Percentiles rank a stretch among this genome's conserved stretches.
phyloP scores from a whole-genome alignment of 2,113 vertebrate species.

The Fregata magnificens region DNA sequence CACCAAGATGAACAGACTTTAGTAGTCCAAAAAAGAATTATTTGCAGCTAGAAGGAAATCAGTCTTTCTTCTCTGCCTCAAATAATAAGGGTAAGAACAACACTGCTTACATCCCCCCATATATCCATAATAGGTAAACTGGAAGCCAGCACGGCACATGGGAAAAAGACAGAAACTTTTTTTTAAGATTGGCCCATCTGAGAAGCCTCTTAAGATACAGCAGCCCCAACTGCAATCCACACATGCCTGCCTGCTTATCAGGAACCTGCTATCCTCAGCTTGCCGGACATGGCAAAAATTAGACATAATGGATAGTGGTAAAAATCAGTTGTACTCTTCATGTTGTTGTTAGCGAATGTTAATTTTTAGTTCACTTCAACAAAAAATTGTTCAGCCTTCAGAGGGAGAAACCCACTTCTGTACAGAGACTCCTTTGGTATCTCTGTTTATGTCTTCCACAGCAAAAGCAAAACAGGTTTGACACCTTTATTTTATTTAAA shows the following conservation, averaged over 20 bases:
- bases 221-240: background rate
- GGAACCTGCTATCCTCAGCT: background rate
- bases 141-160: background rate
- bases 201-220: background rate
- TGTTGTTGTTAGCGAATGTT: background rate
- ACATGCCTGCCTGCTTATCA: background rate
- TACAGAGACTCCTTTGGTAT: background rate
- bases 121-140: background rate
- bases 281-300: background rate
- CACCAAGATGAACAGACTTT: background rate
- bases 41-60: background rate
- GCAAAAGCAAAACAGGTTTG: background rate
- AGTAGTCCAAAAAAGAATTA: background rate
- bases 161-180: background rate
- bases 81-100: background rate
- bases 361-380: background rate
- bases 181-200: background rate
- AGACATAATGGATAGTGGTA: background rate
- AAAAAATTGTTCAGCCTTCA: background rate
- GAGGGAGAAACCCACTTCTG: background rate
- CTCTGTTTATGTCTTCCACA: background rate
- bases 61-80: background rate
- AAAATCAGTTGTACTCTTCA: background rate
- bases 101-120: too few species aligned
- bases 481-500: background rate